Evolutionary conservation across 2,113 vertebrate genomes (phyloP), one percentile per base, ranked within the genome.

Genomic region (Apodemus sylvaticus): DNA sequence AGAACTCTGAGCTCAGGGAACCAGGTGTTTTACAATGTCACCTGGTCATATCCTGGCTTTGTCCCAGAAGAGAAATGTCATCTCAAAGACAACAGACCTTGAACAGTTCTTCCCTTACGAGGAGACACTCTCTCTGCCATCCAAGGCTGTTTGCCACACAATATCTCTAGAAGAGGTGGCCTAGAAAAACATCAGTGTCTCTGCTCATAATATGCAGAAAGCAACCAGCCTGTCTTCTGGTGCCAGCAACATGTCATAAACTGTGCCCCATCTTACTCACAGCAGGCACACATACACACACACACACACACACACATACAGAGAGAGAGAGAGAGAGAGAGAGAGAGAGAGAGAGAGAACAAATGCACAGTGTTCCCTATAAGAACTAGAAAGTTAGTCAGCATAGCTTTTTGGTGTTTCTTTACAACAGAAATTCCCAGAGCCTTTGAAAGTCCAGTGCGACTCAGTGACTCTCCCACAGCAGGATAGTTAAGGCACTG

Each of bases 401-500:
- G 34, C 31, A 58, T 13, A 22, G 62, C 11, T 51, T 66, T 66
- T 90, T 68, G 24, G 16, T 24, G 62, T 68, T 94, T 86, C 86
- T 74, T 94, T 68, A 90, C 17, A 96, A 51, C 39, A 96, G 81
- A 95, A 90, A 85, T 88, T 90, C 77, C 94, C 87, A 68, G 87
- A 93, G 92, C 17, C 70, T 94, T 96, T 78, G 89, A 90, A 11
- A 94, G 74, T 45, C 17, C 89, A 87, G 0, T 13, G 31, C 74
- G 66, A 87, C 88, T 95, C 62, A 68, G 19, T 53, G 51, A 91
- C 48, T 64, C 45, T 78, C 88, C 64, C 89, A 60, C 8, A 93
- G 68, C 48, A 89, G 42, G 48, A 62, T 70, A 81, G 1, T 85
- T 76, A 91, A 95, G 36, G n/a, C 74, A 89, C 73, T 60, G 48